These are phyloP conservation scores for Holothuria glaberrima DNA, from an alignment of 35 echinoderm and acorn worm species.

Conservation along the genomic window DNA sequence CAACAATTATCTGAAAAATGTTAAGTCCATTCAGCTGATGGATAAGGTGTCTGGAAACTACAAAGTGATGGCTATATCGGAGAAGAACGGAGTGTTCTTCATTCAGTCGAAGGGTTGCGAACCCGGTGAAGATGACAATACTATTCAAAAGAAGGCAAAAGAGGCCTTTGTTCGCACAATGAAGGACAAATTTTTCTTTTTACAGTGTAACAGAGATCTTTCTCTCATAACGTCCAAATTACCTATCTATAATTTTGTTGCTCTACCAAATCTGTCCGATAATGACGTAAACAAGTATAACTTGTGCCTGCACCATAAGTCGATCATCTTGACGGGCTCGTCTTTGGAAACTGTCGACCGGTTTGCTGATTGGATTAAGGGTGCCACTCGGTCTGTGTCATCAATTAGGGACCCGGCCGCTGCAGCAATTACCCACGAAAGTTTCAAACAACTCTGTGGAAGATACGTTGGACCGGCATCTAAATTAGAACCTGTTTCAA, in stretches of 20 bases:
- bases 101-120: slow-evolving; percentile 49
- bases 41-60: slow-evolving; percentile 18
- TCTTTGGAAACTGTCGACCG: background rate
- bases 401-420: too few relatives aligned
- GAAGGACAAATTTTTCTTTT: slow-evolving; percentile 52
- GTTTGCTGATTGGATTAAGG: slow-evolving; percentile 12
- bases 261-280: slow-evolving; percentile 9
- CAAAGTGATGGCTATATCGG: slow-evolving; percentile 35
- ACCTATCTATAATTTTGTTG: slow-evolving; percentile 7
- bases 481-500: background rate
- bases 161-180: slow-evolving; percentile 15
- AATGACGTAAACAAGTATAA: background rate
- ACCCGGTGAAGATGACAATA: background rate
- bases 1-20: slow-evolving; percentile 16
- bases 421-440: background rate
- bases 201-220: slow-evolving; percentile 54
- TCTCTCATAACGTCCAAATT: background rate
- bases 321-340: slow-evolving; percentile 16
- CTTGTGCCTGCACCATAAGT: background rate
- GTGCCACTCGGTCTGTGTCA: background rate
- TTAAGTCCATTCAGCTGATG: background rate
- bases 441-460: slow-evolving; percentile 28
- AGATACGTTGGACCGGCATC: slow-evolving; percentile 50
- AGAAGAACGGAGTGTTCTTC: slow-evolving; percentile 31
- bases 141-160: slow-evolving; percentile 20